A percentile compares a stretch with the other conserved stretches of the same genome.
These are phyloP conservation scores for Ernsta delagoae DNA, from an alignment of 2,888 invertebrate species.

Conservation along the genomic window DNA sequence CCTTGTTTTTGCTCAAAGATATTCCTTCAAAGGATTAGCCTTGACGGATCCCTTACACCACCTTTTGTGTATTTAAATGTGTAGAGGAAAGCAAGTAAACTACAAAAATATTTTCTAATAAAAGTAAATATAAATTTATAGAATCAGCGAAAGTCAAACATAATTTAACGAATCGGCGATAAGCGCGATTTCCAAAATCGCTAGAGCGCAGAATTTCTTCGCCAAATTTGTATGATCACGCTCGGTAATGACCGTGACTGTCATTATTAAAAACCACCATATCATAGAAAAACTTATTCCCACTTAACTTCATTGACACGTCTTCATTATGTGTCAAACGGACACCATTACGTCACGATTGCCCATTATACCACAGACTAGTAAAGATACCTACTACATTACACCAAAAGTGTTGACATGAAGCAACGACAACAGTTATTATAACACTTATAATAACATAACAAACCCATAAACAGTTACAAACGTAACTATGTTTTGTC, in stretches of 20 bases:
- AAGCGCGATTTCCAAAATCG: conserved; percentile 8
- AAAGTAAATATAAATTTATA: background rate
- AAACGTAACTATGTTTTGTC: conserved; percentile 22
- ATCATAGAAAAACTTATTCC: background rate
- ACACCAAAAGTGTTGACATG: background rate
- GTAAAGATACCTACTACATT: background rate
- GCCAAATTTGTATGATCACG: conserved; percentile 26
- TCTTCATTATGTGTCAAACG: background rate
- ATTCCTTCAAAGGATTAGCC: no score
- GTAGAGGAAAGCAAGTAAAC: no score
- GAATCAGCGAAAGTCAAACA: conserved; percentile 23
- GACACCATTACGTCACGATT: background rate
- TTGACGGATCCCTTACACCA: no score
- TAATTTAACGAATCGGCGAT: background rate
- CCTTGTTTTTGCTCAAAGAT: no score
- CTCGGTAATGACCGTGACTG: conserved; percentile 15
- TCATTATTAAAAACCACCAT: background rate
- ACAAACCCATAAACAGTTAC: conserved; percentile 25
- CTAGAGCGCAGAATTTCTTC: conserved; percentile 7
- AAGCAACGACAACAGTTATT: conserved; percentile 3
- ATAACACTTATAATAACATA: conserved; percentile 19
- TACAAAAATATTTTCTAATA: background rate
- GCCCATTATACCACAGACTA: no score
- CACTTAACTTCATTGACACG: background rate
- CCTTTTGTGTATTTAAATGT: no score